These are phyloP conservation scores for Eilema griseolum DNA, from an alignment of 2,888 invertebrate species.

Conservation along the genomic window DNA sequence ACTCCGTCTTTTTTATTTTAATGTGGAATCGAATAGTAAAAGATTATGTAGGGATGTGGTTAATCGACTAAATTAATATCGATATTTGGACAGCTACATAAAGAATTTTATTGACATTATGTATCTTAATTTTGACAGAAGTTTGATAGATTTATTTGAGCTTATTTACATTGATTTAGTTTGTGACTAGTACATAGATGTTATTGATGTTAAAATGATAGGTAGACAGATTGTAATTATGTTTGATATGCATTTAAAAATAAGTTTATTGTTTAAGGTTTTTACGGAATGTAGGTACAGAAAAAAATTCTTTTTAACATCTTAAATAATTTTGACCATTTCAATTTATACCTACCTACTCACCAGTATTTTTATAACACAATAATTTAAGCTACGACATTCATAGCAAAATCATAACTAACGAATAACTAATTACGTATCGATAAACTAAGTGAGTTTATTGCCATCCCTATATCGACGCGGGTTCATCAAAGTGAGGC, in stretches of 20 bases:
- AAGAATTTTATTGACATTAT: neutral
- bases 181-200: neutral
- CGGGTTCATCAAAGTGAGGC: constrained; percentile 83
- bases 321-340: no score
- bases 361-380: no score
- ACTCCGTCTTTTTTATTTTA: constrained; percentile 67
- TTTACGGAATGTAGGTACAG: no score
- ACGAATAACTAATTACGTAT: neutral
- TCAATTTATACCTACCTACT: no score
- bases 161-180: neutral
- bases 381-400: no score
- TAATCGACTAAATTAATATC: constrained; percentile 34
- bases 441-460: constrained; percentile 18
- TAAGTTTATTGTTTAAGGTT: no score
- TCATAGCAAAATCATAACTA: neutral
- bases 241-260: neutral
- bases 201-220: neutral
- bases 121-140: neutral
- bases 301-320: no score
- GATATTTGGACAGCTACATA: neutral
- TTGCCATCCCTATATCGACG: constrained; percentile 68
- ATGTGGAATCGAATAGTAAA: constrained; percentile 75
- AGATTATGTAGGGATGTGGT: constrained; percentile 47
- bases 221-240: neutral
- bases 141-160: neutral